These are phyloP conservation scores for Entomobrya proxima DNA, from an alignment of 2,888 invertebrate genomes.

Conservation along the genomic window DNA sequence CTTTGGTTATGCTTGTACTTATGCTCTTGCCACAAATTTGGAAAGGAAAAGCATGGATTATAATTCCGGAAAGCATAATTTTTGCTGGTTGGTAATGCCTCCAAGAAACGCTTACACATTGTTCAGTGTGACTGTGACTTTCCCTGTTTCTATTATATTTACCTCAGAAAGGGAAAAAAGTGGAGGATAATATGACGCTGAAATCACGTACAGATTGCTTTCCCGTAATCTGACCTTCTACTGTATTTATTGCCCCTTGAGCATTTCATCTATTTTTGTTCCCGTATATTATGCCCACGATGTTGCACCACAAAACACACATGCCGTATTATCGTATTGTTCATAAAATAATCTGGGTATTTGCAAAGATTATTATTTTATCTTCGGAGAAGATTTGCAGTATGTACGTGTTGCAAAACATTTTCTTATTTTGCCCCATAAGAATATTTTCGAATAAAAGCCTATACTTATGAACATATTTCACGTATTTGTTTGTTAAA, in stretches of 20 bases:
- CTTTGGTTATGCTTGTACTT: neutral
- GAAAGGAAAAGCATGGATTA: neutral
- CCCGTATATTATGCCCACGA: neutral
- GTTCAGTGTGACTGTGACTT: neutral
- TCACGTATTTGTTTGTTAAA: too few relatives aligned
- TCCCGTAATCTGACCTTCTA: slow-evolving; percentile 45
- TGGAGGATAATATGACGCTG: slow-evolving; percentile 15
- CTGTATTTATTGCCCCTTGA: slow-evolving; percentile 39
- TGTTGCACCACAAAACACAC: neutral
- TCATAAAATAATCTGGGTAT: neutral
- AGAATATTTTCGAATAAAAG: too few relatives aligned
- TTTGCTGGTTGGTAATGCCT: slow-evolving; percentile 3
- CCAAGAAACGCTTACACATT: neutral
- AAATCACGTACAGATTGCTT: slow-evolving; percentile 53
- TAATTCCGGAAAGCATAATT: slow-evolving; percentile 20
- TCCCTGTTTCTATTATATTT: neutral
- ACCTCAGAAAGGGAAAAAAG: neutral
- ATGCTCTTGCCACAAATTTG: neutral
- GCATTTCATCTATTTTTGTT: slow-evolving; percentile 8
- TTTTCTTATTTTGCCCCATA: neutral
- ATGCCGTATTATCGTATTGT: too few relatives aligned
- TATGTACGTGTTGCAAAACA: neutral
- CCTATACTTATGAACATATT: too few relatives aligned
- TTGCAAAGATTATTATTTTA: slow-evolving; percentile 1
- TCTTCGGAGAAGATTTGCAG: neutral